Conservation (phyloP, 2,888 invertebrate genomes). For the Xiphydria camelus region DNA sequence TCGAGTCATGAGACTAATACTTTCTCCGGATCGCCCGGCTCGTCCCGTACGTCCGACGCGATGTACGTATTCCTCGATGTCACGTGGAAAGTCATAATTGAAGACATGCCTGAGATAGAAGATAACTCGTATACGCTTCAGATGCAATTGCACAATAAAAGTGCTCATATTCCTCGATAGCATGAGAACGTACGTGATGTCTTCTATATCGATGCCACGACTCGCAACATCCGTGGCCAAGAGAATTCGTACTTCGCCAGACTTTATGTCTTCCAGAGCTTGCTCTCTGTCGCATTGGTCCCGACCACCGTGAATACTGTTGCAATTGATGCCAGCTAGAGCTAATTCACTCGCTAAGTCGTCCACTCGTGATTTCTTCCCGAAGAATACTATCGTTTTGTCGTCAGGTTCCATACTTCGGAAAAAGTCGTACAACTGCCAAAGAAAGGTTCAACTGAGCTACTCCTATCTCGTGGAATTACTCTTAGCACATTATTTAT, state of each 20-base stretch:
- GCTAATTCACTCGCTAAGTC: constrained; percentile 80
- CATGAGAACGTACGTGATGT: constrained; percentile 68
- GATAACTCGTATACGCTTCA: not conserved
- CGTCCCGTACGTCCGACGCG: constrained; percentile 94
- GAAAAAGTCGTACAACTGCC: constrained; percentile 71
- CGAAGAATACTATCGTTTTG: constrained; percentile 90
- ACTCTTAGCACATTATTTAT: too few relatives aligned
- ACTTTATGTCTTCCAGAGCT: constrained; percentile 82
- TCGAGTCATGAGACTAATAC: constrained; percentile 80
- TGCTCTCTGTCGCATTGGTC: constrained; percentile 80
- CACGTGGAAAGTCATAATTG: constrained; percentile 91
- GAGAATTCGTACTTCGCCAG: constrained; percentile 78
- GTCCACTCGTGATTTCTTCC: constrained; percentile 82
- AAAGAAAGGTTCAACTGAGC: constrained; percentile 22
- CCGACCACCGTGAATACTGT: constrained; percentile 87
- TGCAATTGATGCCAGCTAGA: constrained; percentile 69
- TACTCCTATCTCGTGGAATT: constrained; percentile 5
- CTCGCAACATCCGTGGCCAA: constrained; percentile 96
- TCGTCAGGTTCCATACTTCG: constrained; percentile 71
- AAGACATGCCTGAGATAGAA: constrained; percentile 72
- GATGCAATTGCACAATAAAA: too few relatives aligned
- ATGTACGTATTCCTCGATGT: constrained; percentile 96
- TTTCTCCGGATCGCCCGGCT: constrained; percentile 82
- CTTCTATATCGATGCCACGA: constrained; percentile 89
- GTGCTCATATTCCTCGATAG: constrained; percentile 6